phyloP scores from a whole-genome alignment of 2,113 vertebrate genomes.

The Eleginops maclovinus region DNA sequence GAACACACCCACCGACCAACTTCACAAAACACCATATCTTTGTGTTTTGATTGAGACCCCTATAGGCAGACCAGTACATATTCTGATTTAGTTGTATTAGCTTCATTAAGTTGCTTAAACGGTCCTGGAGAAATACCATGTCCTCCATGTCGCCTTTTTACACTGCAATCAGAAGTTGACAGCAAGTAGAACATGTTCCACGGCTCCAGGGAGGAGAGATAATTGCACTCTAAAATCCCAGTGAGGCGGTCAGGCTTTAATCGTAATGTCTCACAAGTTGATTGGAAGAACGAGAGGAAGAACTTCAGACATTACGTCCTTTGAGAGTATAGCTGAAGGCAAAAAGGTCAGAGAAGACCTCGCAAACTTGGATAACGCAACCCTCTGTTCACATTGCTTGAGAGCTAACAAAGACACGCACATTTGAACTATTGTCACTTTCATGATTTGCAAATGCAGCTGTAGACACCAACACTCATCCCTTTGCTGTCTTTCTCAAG shows the following conservation, averaged over 20 bases:
- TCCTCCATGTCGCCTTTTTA: too few species aligned
- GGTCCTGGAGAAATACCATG: not conserved
- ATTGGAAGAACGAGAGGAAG: not conserved
- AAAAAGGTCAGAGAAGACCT: conserved; percentile 11
- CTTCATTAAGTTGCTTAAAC: too few species aligned
- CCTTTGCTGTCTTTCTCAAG: not conserved
- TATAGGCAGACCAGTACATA: too few species aligned
- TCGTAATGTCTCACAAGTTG: not conserved
- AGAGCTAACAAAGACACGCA: not conserved
- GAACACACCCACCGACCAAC: too few species aligned
- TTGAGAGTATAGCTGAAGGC: not conserved
- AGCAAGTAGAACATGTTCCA: not conserved
- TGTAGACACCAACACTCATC: not conserved
- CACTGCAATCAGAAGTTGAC: not conserved
- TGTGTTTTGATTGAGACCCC: too few species aligned
- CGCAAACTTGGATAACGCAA: not conserved
- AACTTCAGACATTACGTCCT: not conserved
- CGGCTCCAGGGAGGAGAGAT: not conserved
- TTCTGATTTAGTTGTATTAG: too few species aligned
- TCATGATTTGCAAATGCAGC: not conserved
- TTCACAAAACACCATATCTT: too few species aligned
- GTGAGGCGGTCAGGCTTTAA: not conserved
- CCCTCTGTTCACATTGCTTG: not conserved
- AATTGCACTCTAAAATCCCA: not conserved
- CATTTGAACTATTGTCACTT: not conserved